phyloP scores from a whole-genome alignment of 2,888 invertebrate genomes.

The Itoplectis maculator region DNA sequence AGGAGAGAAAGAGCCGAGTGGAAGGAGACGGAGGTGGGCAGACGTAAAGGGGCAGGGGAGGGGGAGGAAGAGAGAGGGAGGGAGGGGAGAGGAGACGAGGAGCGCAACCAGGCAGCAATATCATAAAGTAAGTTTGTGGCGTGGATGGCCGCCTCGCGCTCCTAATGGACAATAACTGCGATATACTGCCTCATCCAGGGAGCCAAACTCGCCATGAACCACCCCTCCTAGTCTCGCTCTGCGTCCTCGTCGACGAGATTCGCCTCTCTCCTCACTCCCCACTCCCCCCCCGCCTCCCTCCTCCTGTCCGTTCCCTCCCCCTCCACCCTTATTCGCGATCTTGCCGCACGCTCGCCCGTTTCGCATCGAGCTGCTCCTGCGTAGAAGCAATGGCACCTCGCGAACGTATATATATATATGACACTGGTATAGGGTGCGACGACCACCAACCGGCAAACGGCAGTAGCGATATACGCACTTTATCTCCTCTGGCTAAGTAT shows the following conservation, averaged over 20 bases:
- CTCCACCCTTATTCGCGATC: constrained; percentile 16
- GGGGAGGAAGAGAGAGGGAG: constrained; percentile 41
- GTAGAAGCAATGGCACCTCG: constrained; percentile 15
- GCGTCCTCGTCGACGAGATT: constrained; percentile 46
- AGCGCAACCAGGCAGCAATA: constrained; percentile 76
- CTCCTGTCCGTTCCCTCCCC: not conserved
- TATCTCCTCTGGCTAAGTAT: constrained; percentile 58
- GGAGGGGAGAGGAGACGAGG: constrained; percentile 37
- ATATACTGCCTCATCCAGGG: constrained; percentile 79
- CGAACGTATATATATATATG: not conserved
- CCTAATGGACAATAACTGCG: constrained; percentile 83
- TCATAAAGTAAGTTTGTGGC: constrained; percentile 82
- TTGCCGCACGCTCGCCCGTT: constrained; percentile 28
- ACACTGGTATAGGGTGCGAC: not conserved
- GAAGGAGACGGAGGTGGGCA: not conserved
- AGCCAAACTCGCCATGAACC: constrained; percentile 62
- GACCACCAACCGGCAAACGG: not conserved
- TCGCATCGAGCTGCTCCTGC: constrained; percentile 1
- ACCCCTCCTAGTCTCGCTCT: constrained; percentile 42
- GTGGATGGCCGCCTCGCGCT: constrained; percentile 79
- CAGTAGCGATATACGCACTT: constrained; percentile 29
- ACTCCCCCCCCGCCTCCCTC: not conserved
- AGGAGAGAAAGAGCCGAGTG: constrained; percentile 20
- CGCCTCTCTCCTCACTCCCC: constrained; percentile 11
- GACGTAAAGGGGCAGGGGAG: too few relatives aligned